phyloP scores from a whole-genome alignment of 2,113 vertebrate species.

The Zingel zingel region DNA sequence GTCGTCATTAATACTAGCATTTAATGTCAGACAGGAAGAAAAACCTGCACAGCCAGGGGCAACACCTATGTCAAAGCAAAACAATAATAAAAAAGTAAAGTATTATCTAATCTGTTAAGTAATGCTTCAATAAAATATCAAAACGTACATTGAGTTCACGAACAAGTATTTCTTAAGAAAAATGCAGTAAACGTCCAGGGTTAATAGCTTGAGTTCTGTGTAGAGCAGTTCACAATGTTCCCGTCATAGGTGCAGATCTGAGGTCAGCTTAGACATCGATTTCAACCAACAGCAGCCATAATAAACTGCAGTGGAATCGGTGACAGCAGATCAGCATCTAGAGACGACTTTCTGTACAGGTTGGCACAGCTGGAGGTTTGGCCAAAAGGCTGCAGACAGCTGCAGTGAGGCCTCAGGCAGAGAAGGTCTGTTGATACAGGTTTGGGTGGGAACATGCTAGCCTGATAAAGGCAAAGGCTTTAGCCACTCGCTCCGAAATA shows the following conservation, averaged over 20 bases:
- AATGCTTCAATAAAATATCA: constrained; percentile 75
- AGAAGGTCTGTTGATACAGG: constrained; percentile 60
- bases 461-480: constrained; percentile 62
- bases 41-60: constrained; percentile 50
- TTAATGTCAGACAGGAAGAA: constrained; percentile 11
- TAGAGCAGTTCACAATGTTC: constrained; percentile 54
- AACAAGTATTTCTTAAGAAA: constrained; percentile 73
- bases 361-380: constrained; percentile 76
- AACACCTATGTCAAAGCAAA: constrained; percentile 55
- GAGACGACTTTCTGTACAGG: constrained; percentile 61
- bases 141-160: constrained; percentile 73
- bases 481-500: constrained; percentile 58
- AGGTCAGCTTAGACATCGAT: constrained; percentile 50
- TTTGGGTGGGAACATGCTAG: constrained; percentile 70
- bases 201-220: constrained; percentile 71
- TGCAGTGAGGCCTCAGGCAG: constrained; percentile 70
- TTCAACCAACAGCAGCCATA: constrained; percentile 25
- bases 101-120: constrained; percentile 62
- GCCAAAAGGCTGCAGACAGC: constrained; percentile 69
- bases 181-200: constrained; percentile 74
- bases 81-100: constrained; percentile 50
- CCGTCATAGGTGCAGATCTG: constrained; percentile 66
- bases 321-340: constrained; percentile 65
- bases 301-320: constrained; percentile 26
- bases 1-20: constrained; percentile 31